These are phyloP conservation scores for Cottus gobio DNA, from an alignment of 2,113 vertebrate genomes.

Conservation along the genomic window DNA sequence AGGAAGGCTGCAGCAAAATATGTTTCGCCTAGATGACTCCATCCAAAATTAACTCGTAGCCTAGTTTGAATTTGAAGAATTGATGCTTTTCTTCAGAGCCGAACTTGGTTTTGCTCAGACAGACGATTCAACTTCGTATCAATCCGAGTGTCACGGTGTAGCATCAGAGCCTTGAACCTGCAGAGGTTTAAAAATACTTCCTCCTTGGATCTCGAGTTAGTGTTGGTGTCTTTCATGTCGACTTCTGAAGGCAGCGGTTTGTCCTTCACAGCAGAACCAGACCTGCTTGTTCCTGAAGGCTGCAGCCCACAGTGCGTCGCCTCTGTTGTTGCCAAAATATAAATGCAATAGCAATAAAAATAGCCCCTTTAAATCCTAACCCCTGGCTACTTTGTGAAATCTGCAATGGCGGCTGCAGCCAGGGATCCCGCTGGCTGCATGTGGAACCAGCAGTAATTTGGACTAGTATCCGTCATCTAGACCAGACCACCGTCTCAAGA, in stretches of 20 bases:
- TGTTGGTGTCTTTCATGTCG: constrained; percentile 54
- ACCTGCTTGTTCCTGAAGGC: constrained; percentile 37
- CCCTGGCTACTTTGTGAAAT: constrained; percentile 47
- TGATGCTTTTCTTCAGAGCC: constrained; percentile 37
- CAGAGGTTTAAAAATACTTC: constrained; percentile 63
- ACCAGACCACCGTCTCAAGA: constrained; percentile 1
- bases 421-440: constrained; percentile 10
- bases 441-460: constrained; percentile 16
- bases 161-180: constrained; percentile 31
- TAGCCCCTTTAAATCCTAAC: constrained; percentile 50
- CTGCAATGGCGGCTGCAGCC: constrained; percentile 15
- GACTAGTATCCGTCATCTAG: constrained; percentile 10
- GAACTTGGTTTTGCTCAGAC: constrained; percentile 5
- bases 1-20: constrained; percentile 53
- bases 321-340: constrained; percentile 39
- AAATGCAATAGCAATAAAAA: constrained; percentile 60
- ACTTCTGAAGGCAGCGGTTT: constrained; percentile 46
- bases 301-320: constrained; percentile 1
- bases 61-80: constrained; percentile 61
- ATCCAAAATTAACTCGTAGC: constrained; percentile 69
- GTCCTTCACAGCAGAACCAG: constrained; percentile 55
- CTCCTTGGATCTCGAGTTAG: constrained; percentile 29
- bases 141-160: background rate
- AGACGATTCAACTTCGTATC: constrained; percentile 10
- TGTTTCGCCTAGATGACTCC: constrained; percentile 54